phyloP scores from a whole-genome alignment of 2,113 vertebrate species.

The Elachura formosa region DNA sequence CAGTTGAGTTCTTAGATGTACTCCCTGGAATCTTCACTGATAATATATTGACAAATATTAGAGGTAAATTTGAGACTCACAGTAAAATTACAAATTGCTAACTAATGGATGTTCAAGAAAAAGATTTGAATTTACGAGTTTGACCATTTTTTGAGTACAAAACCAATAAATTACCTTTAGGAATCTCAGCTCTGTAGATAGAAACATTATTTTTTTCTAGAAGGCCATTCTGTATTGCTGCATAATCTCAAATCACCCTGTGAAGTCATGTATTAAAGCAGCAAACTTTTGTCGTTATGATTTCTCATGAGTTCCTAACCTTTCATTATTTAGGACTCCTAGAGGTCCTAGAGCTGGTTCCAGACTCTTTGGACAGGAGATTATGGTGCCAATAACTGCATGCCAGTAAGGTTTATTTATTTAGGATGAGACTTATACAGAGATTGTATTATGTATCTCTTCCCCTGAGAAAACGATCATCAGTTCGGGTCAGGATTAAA shows the following conservation, averaged over 20 bases:
- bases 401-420: background rate
- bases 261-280: slow-evolving; percentile 48
- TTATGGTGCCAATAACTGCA: background rate
- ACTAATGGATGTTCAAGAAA: background rate
- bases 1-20: background rate
- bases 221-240: background rate
- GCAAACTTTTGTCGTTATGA: slow-evolving; percentile 40
- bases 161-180: background rate
- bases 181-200: background rate
- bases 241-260: background rate
- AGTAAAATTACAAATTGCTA: background rate
- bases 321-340: slow-evolving; percentile 25
- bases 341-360: background rate
- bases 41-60: background rate
- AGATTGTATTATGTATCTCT: background rate
- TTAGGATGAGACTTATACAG: background rate
- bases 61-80: background rate
- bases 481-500: background rate
- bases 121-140: background rate
- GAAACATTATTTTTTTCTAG: background rate
- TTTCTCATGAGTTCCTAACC: slow-evolving; percentile 13
- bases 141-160: background rate
- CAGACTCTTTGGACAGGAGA: slow-evolving; percentile 21
- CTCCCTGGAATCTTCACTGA: background rate
- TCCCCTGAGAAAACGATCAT: background rate